These are phyloP conservation scores for Pristionchus fissidentatus DNA, from an alignment of 2,888 invertebrate genomes.

Conservation along the genomic window DNA sequence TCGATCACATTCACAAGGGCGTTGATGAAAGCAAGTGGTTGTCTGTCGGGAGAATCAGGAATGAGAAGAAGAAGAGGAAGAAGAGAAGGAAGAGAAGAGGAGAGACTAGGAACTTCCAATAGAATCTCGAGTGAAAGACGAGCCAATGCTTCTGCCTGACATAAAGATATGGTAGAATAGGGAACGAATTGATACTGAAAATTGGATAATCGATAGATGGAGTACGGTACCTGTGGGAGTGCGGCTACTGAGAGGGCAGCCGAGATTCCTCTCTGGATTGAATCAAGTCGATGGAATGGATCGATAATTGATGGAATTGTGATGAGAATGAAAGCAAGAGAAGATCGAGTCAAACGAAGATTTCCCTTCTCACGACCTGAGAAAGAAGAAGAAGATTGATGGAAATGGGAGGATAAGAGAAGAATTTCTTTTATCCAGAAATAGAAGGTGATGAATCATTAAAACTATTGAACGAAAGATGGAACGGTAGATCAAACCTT, in stretches of 20 bases:
- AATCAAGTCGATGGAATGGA: background rate
- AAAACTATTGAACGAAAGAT: background rate
- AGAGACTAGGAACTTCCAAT: background rate
- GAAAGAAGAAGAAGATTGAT: background rate
- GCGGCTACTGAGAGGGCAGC: conserved; percentile 34
- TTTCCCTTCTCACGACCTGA: conserved; percentile 21
- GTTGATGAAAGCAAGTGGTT: conserved; percentile 24
- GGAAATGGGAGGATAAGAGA: background rate
- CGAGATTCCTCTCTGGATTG: background rate
- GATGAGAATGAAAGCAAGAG: conserved; percentile 41
- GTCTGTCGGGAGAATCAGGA: conserved; percentile 36
- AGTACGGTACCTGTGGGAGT: conserved; percentile 41
- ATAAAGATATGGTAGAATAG: background rate
- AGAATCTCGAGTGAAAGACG: conserved; percentile 34
- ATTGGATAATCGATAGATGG: background rate
- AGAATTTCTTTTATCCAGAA: too few species aligned
- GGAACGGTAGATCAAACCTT: background rate
- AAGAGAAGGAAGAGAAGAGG: conserved; percentile 25
- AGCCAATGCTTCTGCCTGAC: conserved; percentile 39
- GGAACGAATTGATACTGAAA: background rate
- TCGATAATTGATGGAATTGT: conserved; percentile 31
- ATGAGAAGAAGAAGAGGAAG: conserved; percentile 44
- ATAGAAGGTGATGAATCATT: too few species aligned
- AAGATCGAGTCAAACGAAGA: conserved; percentile 18
- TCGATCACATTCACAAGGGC: conserved; percentile 42